Evolutionary conservation across 2,888 invertebrate genomes (phyloP).

Genomic region (Rotaria macrura): DNA sequence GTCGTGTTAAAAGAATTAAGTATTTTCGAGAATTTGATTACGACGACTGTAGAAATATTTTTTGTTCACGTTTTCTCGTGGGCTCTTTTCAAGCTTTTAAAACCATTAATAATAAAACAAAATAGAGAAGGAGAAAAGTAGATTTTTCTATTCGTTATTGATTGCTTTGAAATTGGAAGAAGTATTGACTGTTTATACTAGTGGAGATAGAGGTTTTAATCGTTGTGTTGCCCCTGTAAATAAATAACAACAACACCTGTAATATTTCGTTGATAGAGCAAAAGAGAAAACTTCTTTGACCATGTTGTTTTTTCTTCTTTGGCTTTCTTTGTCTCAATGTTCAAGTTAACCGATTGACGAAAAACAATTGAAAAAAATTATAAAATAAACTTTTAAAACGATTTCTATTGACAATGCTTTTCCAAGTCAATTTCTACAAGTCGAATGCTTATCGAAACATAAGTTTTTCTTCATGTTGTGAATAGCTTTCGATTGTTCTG

Average conservation of each 20-base stretch:
- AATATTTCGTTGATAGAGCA: background rate
- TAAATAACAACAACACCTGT: background rate
- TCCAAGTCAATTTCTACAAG: too few relatives aligned
- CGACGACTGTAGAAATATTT: background rate
- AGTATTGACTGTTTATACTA: background rate
- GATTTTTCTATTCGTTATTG: background rate
- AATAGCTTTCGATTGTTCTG: too few relatives aligned
- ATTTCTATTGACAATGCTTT: background rate
- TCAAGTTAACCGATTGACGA: background rate
- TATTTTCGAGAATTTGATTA: background rate
- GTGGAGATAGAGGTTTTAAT: background rate
- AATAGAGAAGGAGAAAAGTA: background rate
- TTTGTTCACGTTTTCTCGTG: background rate
- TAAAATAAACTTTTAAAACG: background rate
- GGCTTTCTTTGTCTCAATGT: background rate
- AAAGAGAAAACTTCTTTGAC: background rate
- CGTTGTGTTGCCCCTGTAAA: background rate
- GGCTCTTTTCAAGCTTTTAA: background rate
- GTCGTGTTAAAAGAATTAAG: background rate
- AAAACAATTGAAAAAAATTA: background rate
- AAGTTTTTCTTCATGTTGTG: too few relatives aligned
- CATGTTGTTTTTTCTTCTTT: background rate
- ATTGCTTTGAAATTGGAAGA: background rate
- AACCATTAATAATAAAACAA: background rate
- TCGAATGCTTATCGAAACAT: too few relatives aligned